Conservation (phyloP, 2,797 vertebrate genomes). For the Sebastes kiyomatsui region DNA sequence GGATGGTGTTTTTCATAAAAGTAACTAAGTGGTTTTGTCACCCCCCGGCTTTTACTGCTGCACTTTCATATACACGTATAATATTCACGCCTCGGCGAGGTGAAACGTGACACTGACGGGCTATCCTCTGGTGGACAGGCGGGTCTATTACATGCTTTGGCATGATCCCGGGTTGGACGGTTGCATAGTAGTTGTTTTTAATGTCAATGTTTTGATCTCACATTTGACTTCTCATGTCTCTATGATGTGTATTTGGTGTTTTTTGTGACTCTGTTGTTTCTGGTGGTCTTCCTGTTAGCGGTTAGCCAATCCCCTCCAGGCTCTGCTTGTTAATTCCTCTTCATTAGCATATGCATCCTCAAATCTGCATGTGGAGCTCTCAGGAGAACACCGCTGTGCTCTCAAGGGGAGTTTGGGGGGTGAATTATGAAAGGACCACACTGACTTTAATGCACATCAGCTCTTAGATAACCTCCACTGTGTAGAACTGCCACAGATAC, state of each 20-base stretch:
- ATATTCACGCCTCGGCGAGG: too few relatives aligned
- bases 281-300: neutral
- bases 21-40: too few relatives aligned
- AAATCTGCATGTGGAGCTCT: conserved; percentile 6
- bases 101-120: too few relatives aligned
- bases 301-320: neutral
- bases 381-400: neutral
- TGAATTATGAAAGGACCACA: neutral
- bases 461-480: neutral
- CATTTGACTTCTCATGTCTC: neutral
- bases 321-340: neutral
- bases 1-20: too few relatives aligned
- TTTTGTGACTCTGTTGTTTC: neutral
- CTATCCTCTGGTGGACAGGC: too few relatives aligned
- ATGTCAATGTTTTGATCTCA: neutral
- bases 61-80: too few relatives aligned
- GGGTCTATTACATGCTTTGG: too few relatives aligned
- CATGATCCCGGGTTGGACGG: neutral
- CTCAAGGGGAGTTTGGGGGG: neutral
- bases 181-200: neutral
- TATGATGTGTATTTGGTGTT: neutral
- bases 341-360: conserved; percentile 22
- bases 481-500: neutral
- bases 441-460: neutral
- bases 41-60: accelerated